phyloP scores from a whole-genome alignment of 2,888 invertebrate genomes.

The Perizoma affinitatum region DNA sequence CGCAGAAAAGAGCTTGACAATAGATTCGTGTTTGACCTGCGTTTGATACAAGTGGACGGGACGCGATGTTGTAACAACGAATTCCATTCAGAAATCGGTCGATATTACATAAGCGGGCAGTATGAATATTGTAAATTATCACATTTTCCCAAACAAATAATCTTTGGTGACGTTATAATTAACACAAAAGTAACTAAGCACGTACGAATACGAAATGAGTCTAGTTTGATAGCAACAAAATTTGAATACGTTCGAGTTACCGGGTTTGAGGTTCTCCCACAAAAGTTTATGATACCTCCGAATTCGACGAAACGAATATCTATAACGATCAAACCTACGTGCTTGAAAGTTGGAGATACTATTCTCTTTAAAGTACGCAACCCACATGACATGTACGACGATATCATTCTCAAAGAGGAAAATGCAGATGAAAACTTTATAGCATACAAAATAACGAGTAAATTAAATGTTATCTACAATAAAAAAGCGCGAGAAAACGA shows the following conservation, averaged over 20 bases:
- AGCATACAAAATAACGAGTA: constrained; percentile 52
- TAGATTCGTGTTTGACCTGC: constrained; percentile 71
- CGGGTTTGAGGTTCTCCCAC: constrained; percentile 69
- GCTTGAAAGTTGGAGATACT: constrained; percentile 53
- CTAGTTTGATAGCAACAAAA: constrained; percentile 62
- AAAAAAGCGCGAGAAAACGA: constrained; percentile 44
- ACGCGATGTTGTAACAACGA: constrained; percentile 67
- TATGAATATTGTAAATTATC: constrained; percentile 75
- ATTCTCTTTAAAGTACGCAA: constrained; percentile 64
- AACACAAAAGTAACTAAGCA: constrained; percentile 61
- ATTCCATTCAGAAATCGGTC: constrained; percentile 72
- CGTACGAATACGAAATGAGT: constrained; percentile 73
- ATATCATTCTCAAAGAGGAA: constrained; percentile 18
- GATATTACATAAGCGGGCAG: constrained; percentile 83
- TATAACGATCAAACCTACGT: constrained; percentile 61
- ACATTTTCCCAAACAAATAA: constrained; percentile 72
- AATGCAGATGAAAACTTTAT: constrained; percentile 48
- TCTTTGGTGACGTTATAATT: constrained; percentile 72
- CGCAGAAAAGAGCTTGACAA: constrained; percentile 54
- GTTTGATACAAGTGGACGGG: constrained; percentile 67
- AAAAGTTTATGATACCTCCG: constrained; percentile 62
- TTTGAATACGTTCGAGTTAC: constrained; percentile 65
- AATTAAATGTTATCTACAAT: constrained; percentile 54
- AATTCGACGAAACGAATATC: constrained; percentile 57
- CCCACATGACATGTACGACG: constrained; percentile 47